Evolutionary conservation across 2,113 vertebrate species (phyloP), one percentile per base, ranked within the genome.

Genomic region (Oxygymnocypris stewartii): DNA sequence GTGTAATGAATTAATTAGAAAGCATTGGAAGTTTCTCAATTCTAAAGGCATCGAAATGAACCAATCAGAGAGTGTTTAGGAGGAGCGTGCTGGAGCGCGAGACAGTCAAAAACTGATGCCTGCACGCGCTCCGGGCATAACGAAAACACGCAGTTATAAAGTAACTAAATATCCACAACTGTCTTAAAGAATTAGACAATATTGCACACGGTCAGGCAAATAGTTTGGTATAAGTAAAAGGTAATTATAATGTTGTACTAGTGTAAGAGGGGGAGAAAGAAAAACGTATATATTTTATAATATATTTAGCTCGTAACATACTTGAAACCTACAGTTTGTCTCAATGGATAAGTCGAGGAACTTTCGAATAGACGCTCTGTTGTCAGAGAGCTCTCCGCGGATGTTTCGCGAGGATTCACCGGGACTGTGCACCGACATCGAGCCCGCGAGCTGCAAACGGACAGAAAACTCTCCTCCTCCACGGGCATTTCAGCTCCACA

Each of bases 311-410:
- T 35, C 76, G 5, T 31, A 54, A 2, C n/a, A 44, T 28, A 23
- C 16, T 31, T 35, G 42, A 69, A 13, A 2, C 42, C 49, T 28
- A 37, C 51, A 82, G 77, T 59, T 57, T 82, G 13, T 25, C 28
- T 44, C 85, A 42, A 90, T 95, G 93, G 95, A 96, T 69, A 96
- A 95, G 86, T 95, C 96, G 20, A 93, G 94, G 87, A 96, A 95
- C 93, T 96, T 96, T 91, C 89, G 94, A 37, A 96, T 96, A 76
- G 96, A 96, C 54, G 95, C 96, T 51, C 92, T 96, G 0, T 86
- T 96, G 89, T 95, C 95, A 25, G 95, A 94, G 31, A 93, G 92
- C 84, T 91, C 90, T 0, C 94, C 88, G 61, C 89, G 88, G 47
- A 42, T 87, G 12, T 89, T 87, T 69, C 84, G 89, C 7, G 91